phyloP scores from a whole-genome alignment of 2,888 invertebrate species.

The Brachyptera risi region DNA sequence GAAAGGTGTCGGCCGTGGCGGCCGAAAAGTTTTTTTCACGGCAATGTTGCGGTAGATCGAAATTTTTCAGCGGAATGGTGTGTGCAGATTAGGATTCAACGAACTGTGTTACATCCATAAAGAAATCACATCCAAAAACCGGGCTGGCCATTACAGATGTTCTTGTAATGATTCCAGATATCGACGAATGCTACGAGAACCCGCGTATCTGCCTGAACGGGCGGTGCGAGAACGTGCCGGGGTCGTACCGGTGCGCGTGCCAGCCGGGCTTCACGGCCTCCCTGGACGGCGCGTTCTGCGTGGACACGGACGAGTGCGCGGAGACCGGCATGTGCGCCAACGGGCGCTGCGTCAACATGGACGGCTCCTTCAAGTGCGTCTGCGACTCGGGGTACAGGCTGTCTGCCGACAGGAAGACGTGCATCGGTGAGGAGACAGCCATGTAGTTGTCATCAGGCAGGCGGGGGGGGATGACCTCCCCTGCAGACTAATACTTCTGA shows the following conservation, averaged over 20 bases:
- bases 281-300: conserved; percentile 62
- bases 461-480: too few species aligned
- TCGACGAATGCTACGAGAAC: conserved; percentile 66
- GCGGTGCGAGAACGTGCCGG: conserved; percentile 72
- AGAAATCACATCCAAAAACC: too few species aligned
- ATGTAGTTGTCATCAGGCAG: too few species aligned
- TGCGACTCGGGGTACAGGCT: conserved; percentile 64
- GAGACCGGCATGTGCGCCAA: conserved; percentile 48
- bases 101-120: too few species aligned
- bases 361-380: conserved; percentile 64
- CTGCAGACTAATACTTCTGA: too few species aligned
- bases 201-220: conserved; percentile 74
- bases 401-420: conserved; percentile 59
- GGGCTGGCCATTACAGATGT: too few species aligned
- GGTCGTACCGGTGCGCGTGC: conserved; percentile 76
- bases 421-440: conserved; percentile 52
- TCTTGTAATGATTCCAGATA: conserved; percentile 52
- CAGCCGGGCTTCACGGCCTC: conserved; percentile 73
- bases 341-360: conserved; percentile 66
- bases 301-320: conserved; percentile 58
- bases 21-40: too few species aligned
- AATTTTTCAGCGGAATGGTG: too few species aligned
- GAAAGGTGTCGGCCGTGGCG: too few species aligned
- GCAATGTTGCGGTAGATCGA: too few species aligned
- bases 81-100: too few species aligned